phyloP scores from a whole-genome alignment of 1,140 invertebrate genomes.

The Zaprionus ornatus region DNA sequence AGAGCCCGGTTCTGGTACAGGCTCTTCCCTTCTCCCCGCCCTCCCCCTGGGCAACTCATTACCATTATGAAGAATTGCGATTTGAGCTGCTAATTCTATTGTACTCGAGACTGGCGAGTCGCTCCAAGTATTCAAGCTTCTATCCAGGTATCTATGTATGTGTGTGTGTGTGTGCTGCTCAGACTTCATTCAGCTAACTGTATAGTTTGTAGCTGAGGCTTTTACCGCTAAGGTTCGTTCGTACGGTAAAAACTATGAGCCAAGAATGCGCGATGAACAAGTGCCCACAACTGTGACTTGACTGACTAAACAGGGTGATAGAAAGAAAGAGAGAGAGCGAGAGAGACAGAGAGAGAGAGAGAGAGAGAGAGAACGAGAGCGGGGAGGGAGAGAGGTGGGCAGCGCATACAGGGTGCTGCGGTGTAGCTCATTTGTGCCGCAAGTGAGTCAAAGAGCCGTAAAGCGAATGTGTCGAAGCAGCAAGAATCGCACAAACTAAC shows the following conservation, averaged over 20 bases:
- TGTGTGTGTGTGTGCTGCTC: constrained; percentile 14
- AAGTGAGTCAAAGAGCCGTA: constrained; percentile 73
- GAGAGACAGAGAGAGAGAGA: background rate
- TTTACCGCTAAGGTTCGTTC: constrained; percentile 83
- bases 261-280: constrained; percentile 43
- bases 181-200: constrained; percentile 70
- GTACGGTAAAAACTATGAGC: constrained; percentile 81
- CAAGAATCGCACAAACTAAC: constrained; percentile 76
- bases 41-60: constrained; percentile 6
- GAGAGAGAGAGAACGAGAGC: background rate
- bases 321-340: background rate
- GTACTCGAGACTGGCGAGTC: constrained; percentile 6
- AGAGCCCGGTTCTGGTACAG: background rate
- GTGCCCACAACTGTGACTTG: constrained; percentile 48
- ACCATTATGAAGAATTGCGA: constrained; percentile 31
- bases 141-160: constrained; percentile 21
- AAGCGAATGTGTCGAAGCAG: constrained; percentile 71
- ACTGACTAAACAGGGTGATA: constrained; percentile 24
- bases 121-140: constrained; percentile 24
- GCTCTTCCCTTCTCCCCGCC: background rate
- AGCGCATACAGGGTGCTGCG: background rate
- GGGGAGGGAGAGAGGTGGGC: background rate
- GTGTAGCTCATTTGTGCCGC: constrained; percentile 59
- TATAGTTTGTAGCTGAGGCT: constrained; percentile 82
- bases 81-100: background rate